These are phyloP conservation scores for Drosophila limbata DNA, from an alignment of 2,888 invertebrate genomes.

Conservation along the genomic window DNA sequence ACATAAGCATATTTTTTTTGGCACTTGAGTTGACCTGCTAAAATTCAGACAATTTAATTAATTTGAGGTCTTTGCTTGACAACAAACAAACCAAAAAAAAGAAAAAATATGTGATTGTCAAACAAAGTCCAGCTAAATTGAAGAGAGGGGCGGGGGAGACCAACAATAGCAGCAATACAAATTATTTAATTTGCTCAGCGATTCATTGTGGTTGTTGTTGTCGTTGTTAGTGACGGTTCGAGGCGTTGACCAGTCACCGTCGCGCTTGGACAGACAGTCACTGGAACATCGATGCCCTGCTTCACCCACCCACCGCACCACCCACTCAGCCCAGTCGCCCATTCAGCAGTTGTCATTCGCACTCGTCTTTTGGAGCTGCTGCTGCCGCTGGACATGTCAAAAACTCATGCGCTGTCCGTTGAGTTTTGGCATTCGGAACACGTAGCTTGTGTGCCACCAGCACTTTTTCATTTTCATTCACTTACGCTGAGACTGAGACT, in stretches of 20 bases:
- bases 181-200: slow-evolving; percentile 72
- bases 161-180: slow-evolving; percentile 66
- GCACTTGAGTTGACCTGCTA: slow-evolving; percentile 32
- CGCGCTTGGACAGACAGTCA: slow-evolving; percentile 17
- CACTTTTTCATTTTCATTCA: slow-evolving; percentile 81
- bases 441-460: slow-evolving; percentile 72
- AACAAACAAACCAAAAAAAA: slow-evolving; percentile 2
- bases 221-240: slow-evolving; percentile 16
- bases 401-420: slow-evolving; percentile 43
- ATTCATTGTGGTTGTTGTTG: slow-evolving; percentile 24
- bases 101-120: slow-evolving; percentile 17
- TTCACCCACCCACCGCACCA: slow-evolving; percentile 13
- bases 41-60: slow-evolving; percentile 70
- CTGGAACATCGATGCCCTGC: slow-evolving; percentile 10
- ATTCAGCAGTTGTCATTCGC: slow-evolving; percentile 54
- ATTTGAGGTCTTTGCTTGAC: slow-evolving; percentile 47
- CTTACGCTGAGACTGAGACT: slow-evolving; percentile 48
- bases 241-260: slow-evolving; percentile 24
- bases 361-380: slow-evolving; percentile 15
- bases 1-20: neutral
- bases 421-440: slow-evolving; percentile 60
- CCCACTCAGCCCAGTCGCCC: slow-evolving; percentile 25
- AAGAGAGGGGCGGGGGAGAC: slow-evolving; percentile 12
- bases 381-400: slow-evolving; percentile 19
- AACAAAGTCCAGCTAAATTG: slow-evolving; percentile 5